Base-by-base conservation (phyloP, 2,888 invertebrate genomes). In the Monoplex corrugatus region DNA sequence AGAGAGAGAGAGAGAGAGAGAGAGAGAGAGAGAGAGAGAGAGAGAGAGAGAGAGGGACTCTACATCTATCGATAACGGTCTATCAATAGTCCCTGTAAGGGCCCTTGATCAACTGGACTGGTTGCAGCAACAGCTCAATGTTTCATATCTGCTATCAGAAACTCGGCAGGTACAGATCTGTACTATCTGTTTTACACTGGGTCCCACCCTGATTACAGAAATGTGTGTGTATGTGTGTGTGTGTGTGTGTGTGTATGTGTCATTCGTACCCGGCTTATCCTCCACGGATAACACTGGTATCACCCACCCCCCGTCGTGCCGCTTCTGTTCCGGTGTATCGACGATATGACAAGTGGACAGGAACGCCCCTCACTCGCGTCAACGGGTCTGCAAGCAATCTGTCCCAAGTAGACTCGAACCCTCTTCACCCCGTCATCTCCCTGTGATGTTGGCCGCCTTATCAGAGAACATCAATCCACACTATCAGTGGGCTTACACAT, bases 11-110 rank as follows among this genome's bases (percentile, higher is more conserved):
- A 57, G 19, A 57, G 32, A 75, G 75, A 75, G 38, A 75, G 75
- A 75, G 40, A 75, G 78, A 40, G 78, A 40, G 78, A 40, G 78
- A 78, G 78, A 78, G 78, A 78, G 40, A 78, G 78, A 78, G 19
- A 78, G 78, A 75, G 35, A 38, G 35, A 68, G 19, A 78, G 78
- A 23, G 3, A 40, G 40, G n/a, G 57, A 57, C 3, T 10, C 10
- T 16, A 5, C 57, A 57, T n/a, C n/a, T n/a, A n/a, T n/a, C n/a
- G n/a, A n/a, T 80, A 32, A 28, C 45, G 8, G 32, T 45, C 32
- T 83, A 83, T 83, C 45, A 32, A 32, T 32, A 45, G 8, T 32
- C 44, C 23, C 40, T 32, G 32, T n/a, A 44, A 45, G 45, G 28
- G 43, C 28, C 19, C 43, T 43, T 6, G 2, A 28, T 23, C 78